Evolutionary conservation across 2,113 vertebrate species (phyloP).

Genomic region (Cairina moschata): DNA sequence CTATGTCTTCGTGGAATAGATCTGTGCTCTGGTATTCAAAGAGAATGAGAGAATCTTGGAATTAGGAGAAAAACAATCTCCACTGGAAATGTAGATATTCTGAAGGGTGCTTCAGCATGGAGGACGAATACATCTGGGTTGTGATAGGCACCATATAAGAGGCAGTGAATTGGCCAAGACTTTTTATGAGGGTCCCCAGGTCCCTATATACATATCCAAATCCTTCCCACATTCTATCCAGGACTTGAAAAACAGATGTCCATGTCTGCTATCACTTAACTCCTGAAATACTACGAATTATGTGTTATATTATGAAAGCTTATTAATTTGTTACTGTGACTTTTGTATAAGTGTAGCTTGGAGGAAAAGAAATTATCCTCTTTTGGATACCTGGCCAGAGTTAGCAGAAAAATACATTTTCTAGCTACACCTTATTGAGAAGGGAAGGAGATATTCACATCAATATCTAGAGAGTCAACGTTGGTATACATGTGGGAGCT

Average conservation of each 20-base stretch:
- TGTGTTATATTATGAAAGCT: fast-evolving
- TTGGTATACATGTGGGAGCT: fast-evolving
- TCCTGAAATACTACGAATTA: not conserved
- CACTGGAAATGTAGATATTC: fast-evolving
- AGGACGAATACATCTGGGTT: not conserved
- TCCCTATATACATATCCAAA: not conserved
- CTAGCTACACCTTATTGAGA: fast-evolving
- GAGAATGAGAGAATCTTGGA: not conserved
- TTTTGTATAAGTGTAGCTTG: not conserved
- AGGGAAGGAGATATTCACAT: fast-evolving
- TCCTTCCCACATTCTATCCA: not conserved
- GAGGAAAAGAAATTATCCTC: not conserved
- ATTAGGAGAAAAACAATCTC: not conserved
- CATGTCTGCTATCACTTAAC: fast-evolving
- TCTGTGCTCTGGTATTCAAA: not conserved
- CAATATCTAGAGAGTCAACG: fast-evolving
- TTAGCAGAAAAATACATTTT: not conserved
- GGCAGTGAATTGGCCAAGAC: fast-evolving
- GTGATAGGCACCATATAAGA: fast-evolving
- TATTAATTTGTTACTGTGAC: fast-evolving
- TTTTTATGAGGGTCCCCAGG: not conserved
- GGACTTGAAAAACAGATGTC: not conserved
- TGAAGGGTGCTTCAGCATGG: fast-evolving
- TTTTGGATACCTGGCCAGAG: not conserved
- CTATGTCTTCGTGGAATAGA: not conserved